Evolutionary conservation across 2,113 vertebrate species (phyloP), one percentile per base, ranked within the genome.

Genomic region (Typhlomys cinereus): DNA sequence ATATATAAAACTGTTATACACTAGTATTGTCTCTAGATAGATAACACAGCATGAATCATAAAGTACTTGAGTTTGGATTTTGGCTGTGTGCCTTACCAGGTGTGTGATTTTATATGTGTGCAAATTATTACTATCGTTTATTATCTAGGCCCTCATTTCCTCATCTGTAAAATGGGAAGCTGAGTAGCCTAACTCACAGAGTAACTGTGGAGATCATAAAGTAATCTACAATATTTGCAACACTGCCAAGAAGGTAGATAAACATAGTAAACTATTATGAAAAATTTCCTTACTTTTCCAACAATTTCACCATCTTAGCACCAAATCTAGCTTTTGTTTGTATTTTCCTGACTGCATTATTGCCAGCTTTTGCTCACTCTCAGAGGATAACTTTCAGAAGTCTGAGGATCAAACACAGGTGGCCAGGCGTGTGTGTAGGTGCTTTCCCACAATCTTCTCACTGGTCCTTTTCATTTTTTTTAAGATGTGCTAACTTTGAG

Each of bases 221-320:
- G 50, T 44, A 66, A 54, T 89, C 85, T 48, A 14, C 92, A 71
- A 82, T 67, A 12, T 61, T 76, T 17, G 71, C 52, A 15, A 23
- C 75, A 46, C n/a, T 64, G 81, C 57, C 31, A 64, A 66, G 44
- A 39, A 36, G 13, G 52, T 36, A 41, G 29, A 34, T 50, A 73
- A 69, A 59, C 4, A 27, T 79, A 59, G 70, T 27, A 54, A 39
- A 66, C 57, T 88, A 84, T 54, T 90, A 34, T 5, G 11, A 69
- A 36, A 81, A 41, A n/a, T 75, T 71, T 90, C 71, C 76, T 89
- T 71, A 20, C 73, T 89, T 54, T 90, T 78, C 71, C 61, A 84
- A 36, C 48, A 67, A 39, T 89, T 92, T 75, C 66, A 91, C 36
- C 11, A 29, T 84, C 41, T 69, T 85, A 87, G 64, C 50, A 89